These are phyloP conservation scores for Folsomia manolachei DNA, from an alignment of 2,888 invertebrate genomes.

Conservation along the genomic window DNA sequence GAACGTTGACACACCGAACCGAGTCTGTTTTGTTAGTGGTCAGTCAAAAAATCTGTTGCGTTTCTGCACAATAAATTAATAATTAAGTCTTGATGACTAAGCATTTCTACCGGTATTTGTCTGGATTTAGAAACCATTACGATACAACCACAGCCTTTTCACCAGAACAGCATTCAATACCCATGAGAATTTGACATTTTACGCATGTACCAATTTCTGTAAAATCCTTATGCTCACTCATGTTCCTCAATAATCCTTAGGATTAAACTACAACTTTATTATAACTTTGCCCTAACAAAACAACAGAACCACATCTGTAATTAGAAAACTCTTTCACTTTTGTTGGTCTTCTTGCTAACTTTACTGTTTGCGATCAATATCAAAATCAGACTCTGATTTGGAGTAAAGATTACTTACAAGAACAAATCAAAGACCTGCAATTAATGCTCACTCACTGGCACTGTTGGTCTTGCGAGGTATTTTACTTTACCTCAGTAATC, in stretches of 20 bases:
- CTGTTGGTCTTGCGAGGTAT: not conserved
- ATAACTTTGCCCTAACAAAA: too few relatives aligned
- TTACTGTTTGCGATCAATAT: not conserved
- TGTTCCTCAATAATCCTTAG: too few relatives aligned
- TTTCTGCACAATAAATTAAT: conserved; percentile 4
- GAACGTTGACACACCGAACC: too few relatives aligned
- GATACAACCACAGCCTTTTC: not conserved
- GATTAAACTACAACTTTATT: too few relatives aligned
- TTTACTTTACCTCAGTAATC: too few relatives aligned
- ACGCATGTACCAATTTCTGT: too few relatives aligned
- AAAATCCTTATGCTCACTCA: too few relatives aligned
- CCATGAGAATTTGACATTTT: too few relatives aligned
- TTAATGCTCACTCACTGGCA: not conserved
- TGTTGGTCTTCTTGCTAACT: too few relatives aligned
- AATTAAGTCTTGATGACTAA: conserved; percentile 4
- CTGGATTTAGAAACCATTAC: not conserved
- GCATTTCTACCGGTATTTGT: not conserved
- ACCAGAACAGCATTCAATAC: too few relatives aligned
- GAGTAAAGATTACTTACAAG: not conserved
- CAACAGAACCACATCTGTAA: not conserved
- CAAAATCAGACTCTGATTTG: too few relatives aligned
- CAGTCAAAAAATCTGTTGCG: not conserved
- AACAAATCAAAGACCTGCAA: not conserved
- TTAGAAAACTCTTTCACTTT: not conserved
- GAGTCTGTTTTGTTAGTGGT: not conserved